Conservation (phyloP, 2,113 vertebrate genomes). For the Abramis brama region DNA sequence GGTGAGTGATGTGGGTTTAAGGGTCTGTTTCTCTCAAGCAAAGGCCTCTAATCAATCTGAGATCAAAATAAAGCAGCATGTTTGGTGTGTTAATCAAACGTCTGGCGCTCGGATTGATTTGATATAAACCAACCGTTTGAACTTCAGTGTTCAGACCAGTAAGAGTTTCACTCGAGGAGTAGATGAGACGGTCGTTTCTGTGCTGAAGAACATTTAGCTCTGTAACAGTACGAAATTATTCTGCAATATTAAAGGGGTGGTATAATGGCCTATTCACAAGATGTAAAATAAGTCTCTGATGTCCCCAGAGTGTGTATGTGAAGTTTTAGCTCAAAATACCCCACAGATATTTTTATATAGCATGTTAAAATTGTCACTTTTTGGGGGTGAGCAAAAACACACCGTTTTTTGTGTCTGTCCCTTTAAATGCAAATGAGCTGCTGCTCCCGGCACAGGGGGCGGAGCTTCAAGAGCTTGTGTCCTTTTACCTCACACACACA, state of each 20-base stretch:
- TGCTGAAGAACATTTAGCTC: not conserved
- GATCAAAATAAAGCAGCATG: not conserved
- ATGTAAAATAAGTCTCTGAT: no score
- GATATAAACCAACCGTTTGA: not conserved
- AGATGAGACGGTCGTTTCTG: not conserved
- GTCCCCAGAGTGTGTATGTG: no score
- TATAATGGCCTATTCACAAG: no score
- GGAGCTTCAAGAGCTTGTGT: no score
- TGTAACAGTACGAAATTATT: not conserved
- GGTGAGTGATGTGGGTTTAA: constrained; percentile 14
- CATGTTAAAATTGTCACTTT: no score
- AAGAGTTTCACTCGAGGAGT: not conserved
- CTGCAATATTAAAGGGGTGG: not conserved
- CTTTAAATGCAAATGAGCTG: no score
- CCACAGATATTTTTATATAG: no score
- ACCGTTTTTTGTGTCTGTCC: no score
- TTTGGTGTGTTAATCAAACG: constrained; percentile 8
- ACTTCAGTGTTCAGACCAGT: not conserved
- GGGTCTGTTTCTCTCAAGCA: not conserved
- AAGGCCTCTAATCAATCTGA: constrained; percentile 8
- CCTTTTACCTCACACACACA: no score
- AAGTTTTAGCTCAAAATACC: no score
- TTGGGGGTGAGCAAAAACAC: no score
- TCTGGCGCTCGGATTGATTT: not conserved
- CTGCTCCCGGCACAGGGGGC: no score